Percentiles rank a stretch among this genome's conserved stretches.
phyloP scores from a whole-genome alignment of 2,113 vertebrate genomes.

The Psittacula cyanocephala region DNA sequence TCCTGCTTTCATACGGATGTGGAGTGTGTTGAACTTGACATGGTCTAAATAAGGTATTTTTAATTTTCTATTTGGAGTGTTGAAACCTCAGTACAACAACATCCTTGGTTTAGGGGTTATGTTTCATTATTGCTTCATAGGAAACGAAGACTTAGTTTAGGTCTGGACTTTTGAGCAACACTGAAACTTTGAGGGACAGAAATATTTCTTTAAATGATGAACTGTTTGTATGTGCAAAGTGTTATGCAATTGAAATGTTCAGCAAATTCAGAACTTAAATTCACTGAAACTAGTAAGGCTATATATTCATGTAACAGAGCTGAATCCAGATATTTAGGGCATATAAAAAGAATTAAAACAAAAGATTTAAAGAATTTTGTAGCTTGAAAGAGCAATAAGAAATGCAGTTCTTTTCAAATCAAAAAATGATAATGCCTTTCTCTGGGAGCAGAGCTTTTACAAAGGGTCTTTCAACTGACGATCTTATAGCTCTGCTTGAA shows the following conservation, averaged over 20 bases:
- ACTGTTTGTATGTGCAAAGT: neutral
- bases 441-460: neutral
- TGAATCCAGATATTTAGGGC: neutral
- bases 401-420: neutral
- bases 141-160: neutral
- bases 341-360: neutral
- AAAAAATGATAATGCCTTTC: neutral
- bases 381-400: neutral
- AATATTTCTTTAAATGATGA: neutral
- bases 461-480: neutral
- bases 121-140: neutral
- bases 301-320: neutral
- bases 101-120: neutral
- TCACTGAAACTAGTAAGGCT: neutral
- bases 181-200: neutral
- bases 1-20: neutral
- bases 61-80: neutral
- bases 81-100: neutral
- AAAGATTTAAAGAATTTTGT: neutral
- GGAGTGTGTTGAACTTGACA: neutral
- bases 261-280: neutral
- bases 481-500: neutral
- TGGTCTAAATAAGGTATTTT: neutral
- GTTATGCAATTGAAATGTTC: neutral
- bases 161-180: neutral